Conservation (phyloP, 2,888 invertebrate genomes). For the Thelaira solivaga region DNA sequence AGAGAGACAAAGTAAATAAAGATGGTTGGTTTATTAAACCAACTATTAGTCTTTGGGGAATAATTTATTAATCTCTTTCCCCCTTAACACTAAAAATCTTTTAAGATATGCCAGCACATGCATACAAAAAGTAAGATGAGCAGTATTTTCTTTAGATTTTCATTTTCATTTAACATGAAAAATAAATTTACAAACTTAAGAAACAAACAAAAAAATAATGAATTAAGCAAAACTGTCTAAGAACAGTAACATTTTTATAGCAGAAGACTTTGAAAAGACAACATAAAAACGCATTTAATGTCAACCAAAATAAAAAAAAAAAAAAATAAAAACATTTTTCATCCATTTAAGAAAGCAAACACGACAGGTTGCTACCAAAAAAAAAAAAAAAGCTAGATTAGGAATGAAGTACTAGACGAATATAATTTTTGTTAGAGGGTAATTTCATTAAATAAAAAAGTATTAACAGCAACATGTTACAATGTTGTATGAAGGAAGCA, state of each 20-base stretch:
- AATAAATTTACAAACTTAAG: constrained; percentile 54
- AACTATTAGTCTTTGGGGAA: constrained; percentile 56
- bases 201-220: constrained; percentile 6
- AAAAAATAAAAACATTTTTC: constrained; percentile 12
- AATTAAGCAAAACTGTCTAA: constrained; percentile 53
- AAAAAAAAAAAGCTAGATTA: neutral
- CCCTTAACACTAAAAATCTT: constrained; percentile 49
- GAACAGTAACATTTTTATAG: constrained; percentile 6
- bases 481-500: neutral
- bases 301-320: constrained; percentile 18
- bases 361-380: constrained; percentile 15
- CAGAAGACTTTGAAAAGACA: neutral
- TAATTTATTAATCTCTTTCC: constrained; percentile 49
- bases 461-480: neutral
- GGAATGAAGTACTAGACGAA: neutral
- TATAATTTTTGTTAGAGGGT: constrained; percentile 9
- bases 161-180: constrained; percentile 48
- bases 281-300: constrained; percentile 22
- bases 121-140: constrained; percentile 3
- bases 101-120: no score
- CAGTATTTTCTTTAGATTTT: neutral
- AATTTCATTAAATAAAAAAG: constrained; percentile 29
- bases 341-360: constrained; percentile 25
- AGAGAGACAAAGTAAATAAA: neutral
- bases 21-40: constrained; percentile 32